phyloP scores from a whole-genome alignment of 2,113 vertebrate species.

The Platysteira castanea region DNA sequence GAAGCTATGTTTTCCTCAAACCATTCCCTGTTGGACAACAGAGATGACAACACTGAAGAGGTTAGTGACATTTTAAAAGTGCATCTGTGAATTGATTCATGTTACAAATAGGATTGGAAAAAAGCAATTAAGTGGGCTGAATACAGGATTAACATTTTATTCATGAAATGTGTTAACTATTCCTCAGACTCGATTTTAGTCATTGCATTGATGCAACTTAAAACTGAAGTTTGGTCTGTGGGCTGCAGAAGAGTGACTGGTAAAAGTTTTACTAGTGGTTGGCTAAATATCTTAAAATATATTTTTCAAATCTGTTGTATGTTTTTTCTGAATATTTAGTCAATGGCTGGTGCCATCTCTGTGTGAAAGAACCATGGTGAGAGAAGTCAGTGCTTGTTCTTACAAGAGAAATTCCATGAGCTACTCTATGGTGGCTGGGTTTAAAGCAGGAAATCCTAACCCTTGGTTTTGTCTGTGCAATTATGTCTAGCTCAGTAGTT shows the following conservation, averaged over 20 bases:
- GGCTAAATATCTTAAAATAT: neutral
- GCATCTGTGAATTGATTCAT: neutral
- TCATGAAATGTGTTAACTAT: neutral
- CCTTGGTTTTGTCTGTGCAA: neutral
- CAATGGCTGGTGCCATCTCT: neutral
- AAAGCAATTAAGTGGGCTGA: neutral
- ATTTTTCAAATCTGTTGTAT: neutral
- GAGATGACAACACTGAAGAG: neutral
- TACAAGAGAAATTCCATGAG: neutral
- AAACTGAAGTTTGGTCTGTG: neutral
- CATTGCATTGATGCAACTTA: neutral
- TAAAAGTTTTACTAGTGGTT: neutral
- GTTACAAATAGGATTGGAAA: neutral
- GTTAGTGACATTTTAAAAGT: neutral
- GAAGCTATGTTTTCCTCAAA: neutral
- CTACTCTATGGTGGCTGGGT: neutral
- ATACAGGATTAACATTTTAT: neutral
- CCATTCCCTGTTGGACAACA: neutral
- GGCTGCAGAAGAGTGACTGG: neutral
- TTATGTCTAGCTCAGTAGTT: accelerated
- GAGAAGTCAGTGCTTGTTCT: neutral
- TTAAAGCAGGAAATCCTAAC: neutral
- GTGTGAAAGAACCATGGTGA: neutral
- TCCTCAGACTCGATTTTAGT: neutral
- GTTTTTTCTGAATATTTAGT: neutral